Evolutionary conservation across 2,888 invertebrate species (phyloP).

Genomic region (Xylophagus ater): DNA sequence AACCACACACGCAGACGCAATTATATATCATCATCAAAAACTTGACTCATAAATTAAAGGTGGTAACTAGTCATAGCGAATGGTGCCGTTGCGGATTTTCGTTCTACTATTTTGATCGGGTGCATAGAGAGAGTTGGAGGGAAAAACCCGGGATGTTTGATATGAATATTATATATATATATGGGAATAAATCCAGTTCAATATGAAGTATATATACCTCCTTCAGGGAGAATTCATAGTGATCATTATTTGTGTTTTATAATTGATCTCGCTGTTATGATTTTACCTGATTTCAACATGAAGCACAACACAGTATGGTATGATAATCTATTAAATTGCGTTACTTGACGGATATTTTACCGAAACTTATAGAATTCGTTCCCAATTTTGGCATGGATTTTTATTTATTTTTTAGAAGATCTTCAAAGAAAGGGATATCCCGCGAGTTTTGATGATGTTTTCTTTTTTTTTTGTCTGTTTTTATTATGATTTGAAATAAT

Average conservation of each 20-base stretch:
- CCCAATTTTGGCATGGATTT: conserved; percentile 9
- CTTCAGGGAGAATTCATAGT: too few relatives aligned
- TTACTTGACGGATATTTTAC: conserved; percentile 18
- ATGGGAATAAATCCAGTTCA: neutral
- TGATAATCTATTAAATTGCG: conserved; percentile 10
- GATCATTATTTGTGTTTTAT: neutral
- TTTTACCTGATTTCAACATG: neutral
- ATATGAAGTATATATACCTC: too few relatives aligned
- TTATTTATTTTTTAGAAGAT: too few relatives aligned
- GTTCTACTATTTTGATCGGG: neutral
- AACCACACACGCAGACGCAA: neutral
- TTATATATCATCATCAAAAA: neutral
- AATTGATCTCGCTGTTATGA: neutral
- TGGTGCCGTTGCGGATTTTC: conserved; percentile 8
- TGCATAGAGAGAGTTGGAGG: too few relatives aligned
- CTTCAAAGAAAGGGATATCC: too few relatives aligned
- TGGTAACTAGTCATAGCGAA: conserved; percentile 12
- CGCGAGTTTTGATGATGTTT: too few relatives aligned
- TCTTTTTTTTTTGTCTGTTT: too few relatives aligned
- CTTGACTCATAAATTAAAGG: conserved; percentile 8
- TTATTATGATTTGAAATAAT: too few relatives aligned
- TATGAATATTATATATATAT: neutral
- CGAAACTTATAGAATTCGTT: conserved; percentile 16
- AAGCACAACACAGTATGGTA: neutral
- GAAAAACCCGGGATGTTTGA: neutral